Conservation (phyloP, 2,797 vertebrate genomes). For the Schizopygopsis pylzovi region DNA sequence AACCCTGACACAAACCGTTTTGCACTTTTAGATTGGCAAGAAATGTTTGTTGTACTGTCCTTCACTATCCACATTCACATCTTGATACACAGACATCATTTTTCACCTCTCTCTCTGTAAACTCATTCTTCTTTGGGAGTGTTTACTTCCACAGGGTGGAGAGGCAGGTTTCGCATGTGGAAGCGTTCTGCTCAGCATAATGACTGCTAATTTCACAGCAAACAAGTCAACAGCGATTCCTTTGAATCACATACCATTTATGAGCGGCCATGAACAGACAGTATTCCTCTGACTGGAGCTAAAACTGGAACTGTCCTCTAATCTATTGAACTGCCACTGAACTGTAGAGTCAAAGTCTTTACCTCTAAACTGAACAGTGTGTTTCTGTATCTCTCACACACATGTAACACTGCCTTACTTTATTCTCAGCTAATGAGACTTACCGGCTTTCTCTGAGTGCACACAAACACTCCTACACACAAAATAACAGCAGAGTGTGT, state of each 20-base stretch:
- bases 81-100: constrained; percentile 17
- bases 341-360: constrained; percentile 62
- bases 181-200: constrained; percentile 71
- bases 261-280: constrained; percentile 59
- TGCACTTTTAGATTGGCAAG: neutral
- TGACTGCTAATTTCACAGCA: constrained; percentile 77
- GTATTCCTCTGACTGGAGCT: constrained; percentile 67
- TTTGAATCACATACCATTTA: constrained; percentile 72
- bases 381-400: constrained; percentile 35
- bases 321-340: constrained; percentile 66
- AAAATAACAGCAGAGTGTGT: constrained; percentile 37
- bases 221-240: constrained; percentile 73
- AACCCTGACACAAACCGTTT: neutral
- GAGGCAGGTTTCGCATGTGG: constrained; percentile 71
- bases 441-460: constrained; percentile 55
- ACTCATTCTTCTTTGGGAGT: neutral
- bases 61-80: constrained; percentile 6
- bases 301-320: constrained; percentile 67
- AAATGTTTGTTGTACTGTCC: neutral
- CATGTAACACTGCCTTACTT: constrained; percentile 45
- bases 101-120: constrained; percentile 26
- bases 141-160: constrained; percentile 73
- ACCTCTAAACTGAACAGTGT: constrained; percentile 56
- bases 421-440: constrained; percentile 60
- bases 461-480: constrained; percentile 45